Conservation (phyloP, 2,888 invertebrate genomes). For the Nephrocerus scutellatus region DNA sequence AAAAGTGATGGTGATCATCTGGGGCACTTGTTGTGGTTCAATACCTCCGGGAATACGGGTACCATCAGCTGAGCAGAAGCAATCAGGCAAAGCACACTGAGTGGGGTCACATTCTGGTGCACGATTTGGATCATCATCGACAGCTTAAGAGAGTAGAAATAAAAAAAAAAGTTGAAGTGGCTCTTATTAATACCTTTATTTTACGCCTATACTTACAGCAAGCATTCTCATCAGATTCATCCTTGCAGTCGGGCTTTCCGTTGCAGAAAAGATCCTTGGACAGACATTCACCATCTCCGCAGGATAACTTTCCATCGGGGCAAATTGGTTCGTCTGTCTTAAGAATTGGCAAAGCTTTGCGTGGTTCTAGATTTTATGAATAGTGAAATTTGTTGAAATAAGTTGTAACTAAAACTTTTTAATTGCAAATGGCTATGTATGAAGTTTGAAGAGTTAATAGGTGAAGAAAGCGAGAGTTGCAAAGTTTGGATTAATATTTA, state of each 20-base stretch:
- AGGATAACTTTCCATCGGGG: slow-evolving; percentile 81
- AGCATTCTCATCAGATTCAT: slow-evolving; percentile 91
- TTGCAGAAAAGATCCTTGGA: slow-evolving; percentile 90
- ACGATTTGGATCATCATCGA: slow-evolving; percentile 83
- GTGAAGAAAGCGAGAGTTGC: slow-evolving; percentile 1
- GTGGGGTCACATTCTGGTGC: slow-evolving; percentile 87
- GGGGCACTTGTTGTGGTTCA: slow-evolving; percentile 78
- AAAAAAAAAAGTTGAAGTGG: background rate
- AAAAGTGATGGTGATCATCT: slow-evolving; percentile 89
- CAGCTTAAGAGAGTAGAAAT: slow-evolving; percentile 54
- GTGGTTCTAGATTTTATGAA: slow-evolving; percentile 70
- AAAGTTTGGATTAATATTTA: slow-evolving; percentile 14
- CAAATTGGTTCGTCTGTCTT: slow-evolving; percentile 92
- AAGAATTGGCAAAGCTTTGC: slow-evolving; percentile 79
- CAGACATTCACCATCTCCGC: slow-evolving; percentile 87
- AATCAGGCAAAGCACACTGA: slow-evolving; percentile 82
- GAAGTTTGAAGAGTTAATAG: background rate
- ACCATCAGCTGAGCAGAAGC: slow-evolving; percentile 89
- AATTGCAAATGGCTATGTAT: slow-evolving; percentile 5
- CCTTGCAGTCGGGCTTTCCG: slow-evolving; percentile 85
- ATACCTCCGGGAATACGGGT: slow-evolving; percentile 80
- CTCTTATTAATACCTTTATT: background rate
- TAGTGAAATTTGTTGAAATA: background rate
- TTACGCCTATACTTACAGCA: slow-evolving; percentile 67
- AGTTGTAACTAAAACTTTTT: background rate